phyloP scores from a whole-genome alignment of 2,888 invertebrate genomes.

The Protophormia terraenovae region DNA sequence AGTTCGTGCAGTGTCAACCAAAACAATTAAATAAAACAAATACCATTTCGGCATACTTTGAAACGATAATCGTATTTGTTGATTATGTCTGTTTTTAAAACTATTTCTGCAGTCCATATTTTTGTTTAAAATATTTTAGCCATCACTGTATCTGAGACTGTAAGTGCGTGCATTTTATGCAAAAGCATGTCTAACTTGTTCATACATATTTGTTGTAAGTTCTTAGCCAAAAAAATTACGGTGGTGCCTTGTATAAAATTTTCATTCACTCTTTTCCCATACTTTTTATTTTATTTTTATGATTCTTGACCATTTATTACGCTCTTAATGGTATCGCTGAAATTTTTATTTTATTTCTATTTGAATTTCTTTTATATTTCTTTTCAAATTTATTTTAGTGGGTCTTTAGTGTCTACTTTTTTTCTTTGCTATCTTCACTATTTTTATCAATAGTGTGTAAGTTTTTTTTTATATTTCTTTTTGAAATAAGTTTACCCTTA shows the following conservation, averaged over 20 bases:
- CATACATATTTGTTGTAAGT: slow-evolving; percentile 8
- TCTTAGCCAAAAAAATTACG: background rate
- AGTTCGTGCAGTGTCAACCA: background rate
- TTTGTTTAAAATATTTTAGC: too few relatives aligned
- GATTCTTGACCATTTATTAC: slow-evolving; percentile 33
- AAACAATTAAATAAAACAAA: background rate
- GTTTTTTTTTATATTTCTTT: slow-evolving; percentile 23
- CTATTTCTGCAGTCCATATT: too few relatives aligned
- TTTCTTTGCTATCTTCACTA: background rate
- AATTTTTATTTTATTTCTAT: slow-evolving; percentile 28
- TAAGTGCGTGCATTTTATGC: background rate
- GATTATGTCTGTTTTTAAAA: too few relatives aligned
- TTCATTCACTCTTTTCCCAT: background rate
- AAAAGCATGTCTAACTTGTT: slow-evolving; percentile 1
- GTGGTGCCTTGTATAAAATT: slow-evolving; percentile 5
- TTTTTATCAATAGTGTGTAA: slow-evolving; percentile 29
- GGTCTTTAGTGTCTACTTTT: slow-evolving; percentile 14
- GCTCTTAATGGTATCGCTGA: slow-evolving; percentile 13
- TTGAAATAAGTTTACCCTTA: slow-evolving; percentile 48
- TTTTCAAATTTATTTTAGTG: slow-evolving; percentile 52
- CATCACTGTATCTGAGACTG: too few relatives aligned
- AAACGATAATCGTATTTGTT: too few relatives aligned
- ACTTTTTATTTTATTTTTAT: background rate
- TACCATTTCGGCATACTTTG: too few relatives aligned
- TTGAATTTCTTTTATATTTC: slow-evolving; percentile 17